Evolutionary conservation across 2,113 vertebrate genomes (phyloP), one percentile per base, ranked within the genome.

Genomic region (Bos taurus): DNA sequence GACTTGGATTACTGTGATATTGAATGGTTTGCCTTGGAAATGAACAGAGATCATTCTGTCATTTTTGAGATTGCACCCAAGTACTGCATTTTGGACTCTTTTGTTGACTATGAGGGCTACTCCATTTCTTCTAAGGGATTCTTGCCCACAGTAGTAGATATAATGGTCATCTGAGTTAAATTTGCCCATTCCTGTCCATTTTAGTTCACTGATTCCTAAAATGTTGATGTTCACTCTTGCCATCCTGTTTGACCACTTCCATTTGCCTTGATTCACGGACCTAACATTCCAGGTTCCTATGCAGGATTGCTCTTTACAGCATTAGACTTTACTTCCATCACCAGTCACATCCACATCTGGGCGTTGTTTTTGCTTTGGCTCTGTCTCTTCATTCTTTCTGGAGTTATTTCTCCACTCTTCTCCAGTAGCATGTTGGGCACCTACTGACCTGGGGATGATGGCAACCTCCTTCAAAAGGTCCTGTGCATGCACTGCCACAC

Each of bases 401-500:
- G 19, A 71, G n/a, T 40, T 40, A 71, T 71, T 40, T 71, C n/a
- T 71, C n/a, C 19, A 71, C 67, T 71, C 10, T 40, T 40, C 10
- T 40, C 67, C 67, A 71, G n/a, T 12, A 71, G n/a, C n/a, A 40
- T 40, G 19, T 21, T 71, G 67, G 67, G 67, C 19, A 40, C 67
- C 67, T 23, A 36, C n/a, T 40, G 67, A 71, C 67, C n/a, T 71
- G 67, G 67, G 2, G 10, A 71, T 71, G 40, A 71, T 23, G 67
- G n/a, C 36, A 6, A 71, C 19, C 67, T 71, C n/a, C n/a, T 71
- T 71, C 67, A 40, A 71, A 71, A 40, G 67, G 67, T 23, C n/a
- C n/a, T 11, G 2, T 40, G 67, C 36, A 12, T 23, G n/a, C n/a
- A 40, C 19, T 23, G 67, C 5, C 6, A 1, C 0, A 5, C n/a